A percentile compares a stretch with the other conserved stretches of the same genome.
Conservation (phyloP, 2,888 invertebrate genomes). For the Parthenolecanium corni region DNA sequence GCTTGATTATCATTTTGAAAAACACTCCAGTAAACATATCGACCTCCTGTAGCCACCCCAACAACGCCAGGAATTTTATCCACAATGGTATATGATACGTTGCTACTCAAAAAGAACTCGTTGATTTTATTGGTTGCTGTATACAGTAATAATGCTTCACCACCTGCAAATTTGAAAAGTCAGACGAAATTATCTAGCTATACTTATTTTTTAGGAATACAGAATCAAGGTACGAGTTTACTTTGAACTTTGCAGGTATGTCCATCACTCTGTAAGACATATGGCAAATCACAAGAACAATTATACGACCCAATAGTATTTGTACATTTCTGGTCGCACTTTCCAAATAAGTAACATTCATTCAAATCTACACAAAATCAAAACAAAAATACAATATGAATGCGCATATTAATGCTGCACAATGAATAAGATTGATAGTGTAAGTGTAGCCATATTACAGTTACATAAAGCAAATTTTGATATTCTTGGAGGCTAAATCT, state of each 20-base stretch:
- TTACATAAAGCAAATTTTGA: no score
- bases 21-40: slow-evolving; percentile 66
- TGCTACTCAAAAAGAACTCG: slow-evolving; percentile 47
- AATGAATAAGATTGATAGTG: no score
- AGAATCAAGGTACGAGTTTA: slow-evolving; percentile 22
- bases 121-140: slow-evolving; percentile 54
- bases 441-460: no score
- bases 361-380: slow-evolving; percentile 33
- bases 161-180: slow-evolving; percentile 39
- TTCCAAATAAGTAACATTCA: slow-evolving; percentile 39
- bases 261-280: slow-evolving; percentile 43
- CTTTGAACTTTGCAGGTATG: slow-evolving; percentile 46
- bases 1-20: slow-evolving; percentile 56
- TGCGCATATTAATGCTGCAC: no score
- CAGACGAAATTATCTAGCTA: neutral
- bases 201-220: neutral
- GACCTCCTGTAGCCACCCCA: slow-evolving; percentile 59
- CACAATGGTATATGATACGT: slow-evolving; percentile 43
- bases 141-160: slow-evolving; percentile 57
- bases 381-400: slow-evolving; percentile 16
- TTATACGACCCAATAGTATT: slow-evolving; percentile 48
- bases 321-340: slow-evolving; percentile 57
- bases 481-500: no score
- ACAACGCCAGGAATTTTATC: slow-evolving; percentile 47
- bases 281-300: slow-evolving; percentile 54